phyloP scores from a whole-genome alignment of 2,797 vertebrate genomes.

The Lepilemur ruficaudatus region DNA sequence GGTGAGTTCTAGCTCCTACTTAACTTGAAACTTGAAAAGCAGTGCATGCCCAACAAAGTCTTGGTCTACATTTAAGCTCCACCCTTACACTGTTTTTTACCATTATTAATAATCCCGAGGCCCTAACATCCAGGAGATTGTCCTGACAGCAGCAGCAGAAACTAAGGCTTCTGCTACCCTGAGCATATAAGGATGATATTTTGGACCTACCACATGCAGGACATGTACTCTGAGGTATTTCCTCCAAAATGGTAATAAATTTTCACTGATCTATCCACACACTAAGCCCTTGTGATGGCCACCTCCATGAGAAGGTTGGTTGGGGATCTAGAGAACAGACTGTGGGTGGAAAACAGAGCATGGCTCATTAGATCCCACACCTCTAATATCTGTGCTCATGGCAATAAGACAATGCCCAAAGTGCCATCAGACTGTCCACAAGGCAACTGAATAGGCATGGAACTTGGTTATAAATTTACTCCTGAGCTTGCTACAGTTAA shows the following conservation, averaged over 20 bases:
- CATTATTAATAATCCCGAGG: not conserved
- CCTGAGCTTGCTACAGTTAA: not conserved
- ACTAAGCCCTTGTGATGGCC: not conserved
- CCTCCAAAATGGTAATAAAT: not conserved
- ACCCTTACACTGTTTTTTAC: not conserved
- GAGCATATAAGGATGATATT: not conserved
- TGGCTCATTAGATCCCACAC: not conserved
- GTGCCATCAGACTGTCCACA: not conserved
- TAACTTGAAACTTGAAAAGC: not conserved
- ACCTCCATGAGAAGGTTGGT: not conserved
- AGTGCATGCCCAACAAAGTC: not conserved
- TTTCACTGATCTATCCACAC: not conserved
- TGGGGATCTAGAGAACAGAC: not conserved
- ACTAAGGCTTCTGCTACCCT: not conserved
- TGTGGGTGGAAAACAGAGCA: not conserved
- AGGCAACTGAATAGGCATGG: not conserved
- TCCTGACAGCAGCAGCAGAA: not conserved
- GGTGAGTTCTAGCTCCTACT: not conserved
- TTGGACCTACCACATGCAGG: not conserved
- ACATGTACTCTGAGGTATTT: not conserved
- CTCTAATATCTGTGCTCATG: not conserved
- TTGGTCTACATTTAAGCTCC: not conserved
- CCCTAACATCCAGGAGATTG: not conserved
- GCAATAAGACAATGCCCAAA: not conserved
- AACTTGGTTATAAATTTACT: not conserved